Evolutionary conservation across 2,113 vertebrate genomes (phyloP), one percentile per base, ranked within the genome.

Genomic region (Sphyrna mokarran): DNA sequence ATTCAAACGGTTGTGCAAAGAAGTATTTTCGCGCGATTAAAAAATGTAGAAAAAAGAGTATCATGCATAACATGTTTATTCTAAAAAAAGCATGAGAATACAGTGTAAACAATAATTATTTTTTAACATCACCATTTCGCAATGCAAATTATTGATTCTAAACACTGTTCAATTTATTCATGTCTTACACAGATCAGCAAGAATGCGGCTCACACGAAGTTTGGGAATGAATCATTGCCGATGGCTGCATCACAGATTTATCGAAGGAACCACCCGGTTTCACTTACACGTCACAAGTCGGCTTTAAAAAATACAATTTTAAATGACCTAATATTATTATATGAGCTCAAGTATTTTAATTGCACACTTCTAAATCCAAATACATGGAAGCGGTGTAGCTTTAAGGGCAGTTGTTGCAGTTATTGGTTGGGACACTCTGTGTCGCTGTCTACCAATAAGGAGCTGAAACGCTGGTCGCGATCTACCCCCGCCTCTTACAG

Each of bases 361-460:
- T 87, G 85, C 43, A 58, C 48, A 87, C 40, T 58, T 87, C 10
- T 87, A 87, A 87, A 54, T 87, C 26, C 29, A 87, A 40, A 83
- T 7, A 40, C 16, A 11, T 48, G 29, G 40, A 68, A 37, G 20
- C n/a, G 16, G 18, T 93, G 61, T n/a, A 93, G 90, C 61, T 93
- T 93, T 68, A 93, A 93, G 33, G 37, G 22, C 90, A 7, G 1
- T 10, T 37, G n/a, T 33, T 93, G 98, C 97, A 98, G 97, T 98
- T 98, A 97, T 97, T 96, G 97, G 97, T 95, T 96, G 98, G 97
- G 97, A 98, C 98, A 98, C 97, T 97, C 96, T 96, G 98, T 97
- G 98, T 98, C 98, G 98, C 98, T 99, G 98, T 99, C 97, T 98
- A 97, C 98, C 97, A 98, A 96, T 97, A 96, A 96, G 97, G 97